These are phyloP conservation scores for Hymenochirus boettgeri DNA, from an alignment of 2,113 vertebrate species.

Conservation along the genomic window DNA sequence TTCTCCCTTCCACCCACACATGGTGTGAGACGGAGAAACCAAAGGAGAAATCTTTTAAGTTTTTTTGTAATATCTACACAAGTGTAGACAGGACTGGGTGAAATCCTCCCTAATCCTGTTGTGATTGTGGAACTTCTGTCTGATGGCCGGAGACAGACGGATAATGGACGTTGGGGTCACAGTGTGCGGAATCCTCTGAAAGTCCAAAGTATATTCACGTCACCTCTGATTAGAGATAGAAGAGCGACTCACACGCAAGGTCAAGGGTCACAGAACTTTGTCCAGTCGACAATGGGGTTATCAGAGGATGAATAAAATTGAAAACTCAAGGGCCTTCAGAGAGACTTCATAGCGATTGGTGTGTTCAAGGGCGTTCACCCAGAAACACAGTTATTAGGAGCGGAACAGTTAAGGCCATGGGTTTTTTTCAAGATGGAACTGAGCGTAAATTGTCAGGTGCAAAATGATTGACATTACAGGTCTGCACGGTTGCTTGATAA, in stretches of 20 bases:
- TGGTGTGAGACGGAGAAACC: too few relatives aligned
- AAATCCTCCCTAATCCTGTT: background rate
- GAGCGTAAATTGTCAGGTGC: too few relatives aligned
- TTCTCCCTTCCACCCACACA: too few relatives aligned
- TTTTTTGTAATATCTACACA: background rate
- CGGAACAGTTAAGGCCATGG: too few relatives aligned
- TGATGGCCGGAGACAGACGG: background rate
- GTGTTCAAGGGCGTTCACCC: too few relatives aligned
- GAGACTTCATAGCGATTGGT: too few relatives aligned
- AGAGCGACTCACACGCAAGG: background rate
- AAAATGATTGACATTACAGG: too few relatives aligned
- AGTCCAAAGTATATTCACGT: background rate
- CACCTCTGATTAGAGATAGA: constrained; percentile 5
- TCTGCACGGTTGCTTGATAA: too few relatives aligned
- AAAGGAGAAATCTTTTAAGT: background rate
- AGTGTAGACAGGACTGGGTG: background rate
- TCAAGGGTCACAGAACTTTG: background rate
- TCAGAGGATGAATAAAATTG: background rate
- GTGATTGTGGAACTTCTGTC: background rate
- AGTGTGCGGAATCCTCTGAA: background rate
- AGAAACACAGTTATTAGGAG: too few relatives aligned
- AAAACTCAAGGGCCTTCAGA: fast-evolving
- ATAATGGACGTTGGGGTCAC: background rate
- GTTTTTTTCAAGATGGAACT: too few relatives aligned
- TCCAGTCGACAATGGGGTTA: background rate